Evolutionary conservation across 2,888 invertebrate genomes (phyloP), one percentile per base, ranked within the genome.

Genomic region (Kuschelorhynchus macadamiae): DNA sequence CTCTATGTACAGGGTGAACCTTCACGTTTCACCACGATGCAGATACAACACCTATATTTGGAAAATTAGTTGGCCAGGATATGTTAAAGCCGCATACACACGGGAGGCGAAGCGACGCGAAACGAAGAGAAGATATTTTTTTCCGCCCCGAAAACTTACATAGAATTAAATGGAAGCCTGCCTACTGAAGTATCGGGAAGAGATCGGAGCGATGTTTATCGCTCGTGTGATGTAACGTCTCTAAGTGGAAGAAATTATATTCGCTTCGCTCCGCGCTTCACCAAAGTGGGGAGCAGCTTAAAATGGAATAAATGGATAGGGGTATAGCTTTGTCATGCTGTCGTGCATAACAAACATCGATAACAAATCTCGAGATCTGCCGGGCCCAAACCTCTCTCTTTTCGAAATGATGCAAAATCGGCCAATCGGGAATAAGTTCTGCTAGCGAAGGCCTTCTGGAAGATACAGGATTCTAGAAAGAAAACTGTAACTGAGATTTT

Each of bases 371-470:
- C 74, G 75, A 76, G 78, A 77, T 73, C 74, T 74, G 72, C 76
- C 76, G 79, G 76, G 78, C 80, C 88, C 92, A 90, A 92, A 94
- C 94, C 94, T 94, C 93, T 89, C 91, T 89, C 88, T 87, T 90
- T 87, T 88, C 88, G 88, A 90, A 90, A 87, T 90, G 91, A 86
- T 92, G 92, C 84, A 94, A 91, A 84, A 90, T 91, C 82, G 96
- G 96, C 96, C 96, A 97, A 88, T 96, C 96, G 83, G 96, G 96
- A 85, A 97, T 96, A 88, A 96, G 89, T 88, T 97, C 96, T 81
- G 95, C 95, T 86, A 96, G 89, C 82, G 95, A 95, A 83, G 90
- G 92, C 88, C 94, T 90, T 89, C 95, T 91, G 79, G 88, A 86
- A 84, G 87, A 83, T 83, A 81, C 80, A 76, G 83, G 82, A 77